These are phyloP conservation scores for Heliconius ethilla DNA, from an alignment of 2,888 invertebrate genomes.

Conservation along the genomic window DNA sequence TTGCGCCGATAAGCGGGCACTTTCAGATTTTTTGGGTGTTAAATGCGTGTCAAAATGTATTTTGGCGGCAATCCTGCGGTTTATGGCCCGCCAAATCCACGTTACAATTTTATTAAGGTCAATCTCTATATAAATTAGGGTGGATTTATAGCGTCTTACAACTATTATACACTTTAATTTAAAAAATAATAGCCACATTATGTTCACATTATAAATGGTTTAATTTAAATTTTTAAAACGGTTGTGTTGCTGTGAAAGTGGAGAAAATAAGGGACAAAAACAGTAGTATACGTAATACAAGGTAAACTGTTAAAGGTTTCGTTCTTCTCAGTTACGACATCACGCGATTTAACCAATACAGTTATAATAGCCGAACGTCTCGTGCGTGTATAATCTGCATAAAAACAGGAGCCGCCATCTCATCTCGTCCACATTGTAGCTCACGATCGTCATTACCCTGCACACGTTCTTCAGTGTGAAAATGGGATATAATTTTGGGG, in stretches of 20 bases:
- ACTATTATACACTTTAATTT: background rate
- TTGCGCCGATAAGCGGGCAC: constrained; percentile 58
- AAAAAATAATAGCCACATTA: background rate
- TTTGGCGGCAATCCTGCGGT: constrained; percentile 52
- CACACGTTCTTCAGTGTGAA: constrained; percentile 75
- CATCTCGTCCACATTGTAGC: constrained; percentile 66
- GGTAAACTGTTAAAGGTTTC: background rate
- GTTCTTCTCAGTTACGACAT: constrained; percentile 10
- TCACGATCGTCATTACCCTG: constrained; percentile 66
- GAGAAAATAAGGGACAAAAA: constrained; percentile 1
- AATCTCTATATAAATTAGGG: constrained; percentile 42
- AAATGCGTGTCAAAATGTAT: constrained; percentile 47
- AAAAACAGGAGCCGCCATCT: constrained; percentile 47
- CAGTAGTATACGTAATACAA: background rate
- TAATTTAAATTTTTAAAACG: background rate
- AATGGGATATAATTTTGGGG: constrained; percentile 81
- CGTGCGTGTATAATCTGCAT: constrained; percentile 34
- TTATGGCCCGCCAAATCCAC: constrained; percentile 53
- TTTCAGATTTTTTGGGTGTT: constrained; percentile 47
- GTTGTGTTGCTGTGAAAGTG: background rate
- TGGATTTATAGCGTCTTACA: constrained; percentile 18
- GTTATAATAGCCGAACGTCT: constrained; percentile 33
- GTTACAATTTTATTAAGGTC: constrained; percentile 51
- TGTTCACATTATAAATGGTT: background rate
- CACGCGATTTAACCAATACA: constrained; percentile 19